These are phyloP conservation scores for Mesochorus sp. DNA, from an alignment of 2,888 invertebrate genomes.

Conservation along the genomic window DNA sequence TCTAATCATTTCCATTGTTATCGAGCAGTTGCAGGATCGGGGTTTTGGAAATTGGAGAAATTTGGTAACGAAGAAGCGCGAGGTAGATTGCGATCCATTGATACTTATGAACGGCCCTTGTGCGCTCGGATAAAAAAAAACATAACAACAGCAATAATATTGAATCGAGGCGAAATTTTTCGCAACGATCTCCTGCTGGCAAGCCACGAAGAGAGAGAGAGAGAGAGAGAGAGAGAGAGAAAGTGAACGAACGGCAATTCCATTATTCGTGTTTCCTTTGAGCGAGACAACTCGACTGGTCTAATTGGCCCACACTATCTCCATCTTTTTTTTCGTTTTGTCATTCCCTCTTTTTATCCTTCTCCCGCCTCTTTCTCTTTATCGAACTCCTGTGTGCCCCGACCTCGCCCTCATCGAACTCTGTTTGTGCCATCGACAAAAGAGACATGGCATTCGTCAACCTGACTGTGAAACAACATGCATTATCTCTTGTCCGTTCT, in stretches of 20 bases:
- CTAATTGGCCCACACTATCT: slow-evolving; percentile 48
- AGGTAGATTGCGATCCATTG: no score
- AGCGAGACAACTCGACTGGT: slow-evolving; percentile 37
- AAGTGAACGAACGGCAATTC: slow-evolving; percentile 48
- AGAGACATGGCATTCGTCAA: slow-evolving; percentile 44
- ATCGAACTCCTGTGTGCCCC: no score
- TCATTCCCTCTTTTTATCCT: slow-evolving; percentile 11
- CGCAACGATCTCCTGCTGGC: no score
- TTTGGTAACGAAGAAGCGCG: no score
- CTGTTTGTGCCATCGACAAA: slow-evolving; percentile 44
- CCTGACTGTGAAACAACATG: slow-evolving; percentile 28
- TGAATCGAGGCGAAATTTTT: no score
- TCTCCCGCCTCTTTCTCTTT: slow-evolving; percentile 15
- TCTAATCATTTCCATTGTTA: no score
- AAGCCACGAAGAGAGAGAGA: neutral
- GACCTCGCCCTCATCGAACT: slow-evolving; percentile 38
- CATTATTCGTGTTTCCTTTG: slow-evolving; percentile 52
- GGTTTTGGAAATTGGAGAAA: no score
- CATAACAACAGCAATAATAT: no score
- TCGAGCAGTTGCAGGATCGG: no score
- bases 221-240: neutral
- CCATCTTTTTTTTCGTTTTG: neutral
- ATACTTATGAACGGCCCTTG: no score
- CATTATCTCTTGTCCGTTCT: slow-evolving; percentile 48
- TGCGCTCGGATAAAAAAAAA: no score